A percentile compares a stretch with the other conserved stretches of the same genome.
Evolutionary conservation across 2,888 invertebrate genomes (phyloP).

Genomic region (Abscondita cerata): DNA sequence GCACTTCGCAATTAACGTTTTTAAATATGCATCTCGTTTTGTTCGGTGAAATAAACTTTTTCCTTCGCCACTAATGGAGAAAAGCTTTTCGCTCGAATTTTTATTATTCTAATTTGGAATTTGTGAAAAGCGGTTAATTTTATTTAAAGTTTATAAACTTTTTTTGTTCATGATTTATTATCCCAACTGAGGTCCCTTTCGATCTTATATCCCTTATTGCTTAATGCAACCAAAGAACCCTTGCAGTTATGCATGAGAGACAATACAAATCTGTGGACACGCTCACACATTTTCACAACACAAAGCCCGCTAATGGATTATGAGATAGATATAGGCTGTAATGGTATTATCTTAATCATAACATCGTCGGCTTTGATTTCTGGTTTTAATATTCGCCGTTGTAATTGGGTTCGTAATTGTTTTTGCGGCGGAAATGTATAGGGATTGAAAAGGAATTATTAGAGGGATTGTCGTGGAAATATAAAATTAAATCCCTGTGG

Average conservation of each 20-base stretch:
- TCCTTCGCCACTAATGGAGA: neutral
- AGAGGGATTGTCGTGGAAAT: slow-evolving; percentile 30
- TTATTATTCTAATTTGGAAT: neutral
- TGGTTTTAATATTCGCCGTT: slow-evolving; percentile 54
- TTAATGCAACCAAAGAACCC: slow-evolving; percentile 40
- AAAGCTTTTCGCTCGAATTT: neutral
- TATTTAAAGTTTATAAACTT: neutral
- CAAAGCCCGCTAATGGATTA: slow-evolving; percentile 53
- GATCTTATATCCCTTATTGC: too few species aligned
- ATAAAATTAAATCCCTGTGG: slow-evolving; percentile 18
- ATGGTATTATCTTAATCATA: slow-evolving; percentile 55
- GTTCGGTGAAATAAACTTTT: neutral
- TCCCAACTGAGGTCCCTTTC: too few species aligned
- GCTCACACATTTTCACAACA: slow-evolving; percentile 45
- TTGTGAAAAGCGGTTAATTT: neutral
- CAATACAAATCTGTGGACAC: slow-evolving; percentile 40
- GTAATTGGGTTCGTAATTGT: slow-evolving; percentile 55
- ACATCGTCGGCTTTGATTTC: slow-evolving; percentile 54
- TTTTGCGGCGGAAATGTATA: slow-evolving; percentile 50
- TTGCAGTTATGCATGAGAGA: slow-evolving; percentile 30
- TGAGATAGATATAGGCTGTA: slow-evolving; percentile 50
- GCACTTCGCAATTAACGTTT: slow-evolving; percentile 31
- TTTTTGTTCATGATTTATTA: neutral
- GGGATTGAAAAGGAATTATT: slow-evolving; percentile 46
- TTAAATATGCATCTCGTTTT: slow-evolving; percentile 28